phyloP scores from a whole-genome alignment of 1,140 invertebrate genomes.

The Pseudomyrmex flavicornis region DNA sequence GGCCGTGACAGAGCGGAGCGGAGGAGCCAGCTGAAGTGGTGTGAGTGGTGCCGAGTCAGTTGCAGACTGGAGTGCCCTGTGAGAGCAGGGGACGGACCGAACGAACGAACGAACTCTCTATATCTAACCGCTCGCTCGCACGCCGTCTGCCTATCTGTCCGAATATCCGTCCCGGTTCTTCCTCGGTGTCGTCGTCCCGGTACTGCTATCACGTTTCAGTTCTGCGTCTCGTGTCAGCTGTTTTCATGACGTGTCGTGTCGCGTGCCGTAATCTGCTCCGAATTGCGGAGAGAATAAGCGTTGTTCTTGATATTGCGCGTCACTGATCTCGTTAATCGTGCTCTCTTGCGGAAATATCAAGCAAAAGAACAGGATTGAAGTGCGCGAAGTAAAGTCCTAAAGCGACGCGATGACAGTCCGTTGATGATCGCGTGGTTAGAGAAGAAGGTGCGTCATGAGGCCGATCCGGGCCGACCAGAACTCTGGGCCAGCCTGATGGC shows the following conservation, averaged over 20 bases:
- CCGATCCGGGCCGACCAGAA: conserved; percentile 38
- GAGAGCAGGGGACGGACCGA: conserved; percentile 84
- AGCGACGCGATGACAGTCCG: conserved; percentile 26
- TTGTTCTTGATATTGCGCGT: neutral
- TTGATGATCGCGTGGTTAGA: conserved; percentile 4
- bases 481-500: conserved; percentile 67
- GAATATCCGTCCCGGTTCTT: conserved; percentile 48
- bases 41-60: conserved; percentile 85
- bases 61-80: conserved; percentile 85
- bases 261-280: conserved; percentile 7
- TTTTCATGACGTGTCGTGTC: conserved; percentile 44
- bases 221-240: conserved; percentile 39
- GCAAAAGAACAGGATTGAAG: conserved; percentile 17
- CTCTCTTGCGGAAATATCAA: neutral
- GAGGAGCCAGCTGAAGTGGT: conserved; percentile 82
- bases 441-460: conserved; percentile 59
- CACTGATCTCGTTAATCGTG: neutral
- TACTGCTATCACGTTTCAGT: conserved; percentile 1
- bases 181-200: conserved; percentile 3
- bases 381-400: neutral
- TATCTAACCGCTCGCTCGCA: conserved; percentile 70
- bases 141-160: conserved; percentile 65
- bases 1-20: conserved; percentile 75
- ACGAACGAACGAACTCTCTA: conserved; percentile 74
- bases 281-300: neutral